Conservation (phyloP, 2,888 invertebrate genomes). For the Napeogenes sylphis region DNA sequence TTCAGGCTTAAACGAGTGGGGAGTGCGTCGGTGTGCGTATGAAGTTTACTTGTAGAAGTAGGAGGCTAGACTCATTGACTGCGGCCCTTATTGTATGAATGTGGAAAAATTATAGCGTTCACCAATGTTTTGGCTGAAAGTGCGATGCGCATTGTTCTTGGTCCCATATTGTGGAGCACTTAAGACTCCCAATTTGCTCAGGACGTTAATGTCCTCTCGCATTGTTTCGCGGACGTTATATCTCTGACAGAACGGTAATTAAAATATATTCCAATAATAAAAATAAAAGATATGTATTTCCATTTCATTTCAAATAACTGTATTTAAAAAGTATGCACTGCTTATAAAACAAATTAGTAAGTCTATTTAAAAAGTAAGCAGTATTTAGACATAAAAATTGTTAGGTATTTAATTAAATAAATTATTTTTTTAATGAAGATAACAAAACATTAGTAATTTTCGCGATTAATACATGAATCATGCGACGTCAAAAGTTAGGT, state of each 20-base stretch:
- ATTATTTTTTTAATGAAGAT: slow-evolving; percentile 7
- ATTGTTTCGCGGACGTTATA: slow-evolving; percentile 67
- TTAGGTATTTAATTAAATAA: too few relatives aligned
- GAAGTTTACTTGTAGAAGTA: slow-evolving; percentile 68
- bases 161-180: slow-evolving; percentile 57
- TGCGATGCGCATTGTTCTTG: slow-evolving; percentile 72
- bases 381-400: too few relatives aligned
- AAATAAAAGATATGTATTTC: neutral
- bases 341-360: too few relatives aligned
- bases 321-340: too few relatives aligned
- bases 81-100: slow-evolving; percentile 77
- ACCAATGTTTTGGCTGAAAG: slow-evolving; percentile 71
- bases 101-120: slow-evolving; percentile 75
- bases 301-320: too few relatives aligned
- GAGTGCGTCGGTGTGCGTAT: slow-evolving; percentile 64
- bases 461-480: slow-evolving; percentile 68
- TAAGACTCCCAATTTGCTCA: slow-evolving; percentile 69
- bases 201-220: slow-evolving; percentile 61
- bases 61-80: slow-evolving; percentile 78
- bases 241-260: slow-evolving; percentile 66
- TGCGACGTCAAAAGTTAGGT: slow-evolving; percentile 70
- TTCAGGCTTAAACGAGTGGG: slow-evolving; percentile 68
- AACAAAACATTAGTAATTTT: slow-evolving; percentile 30
- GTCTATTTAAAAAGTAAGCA: too few relatives aligned
- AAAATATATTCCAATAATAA: slow-evolving; percentile 40